These are phyloP conservation scores for Stegostoma tigrinum DNA, from an alignment of 2,113 vertebrate species.

Conservation along the genomic window DNA sequence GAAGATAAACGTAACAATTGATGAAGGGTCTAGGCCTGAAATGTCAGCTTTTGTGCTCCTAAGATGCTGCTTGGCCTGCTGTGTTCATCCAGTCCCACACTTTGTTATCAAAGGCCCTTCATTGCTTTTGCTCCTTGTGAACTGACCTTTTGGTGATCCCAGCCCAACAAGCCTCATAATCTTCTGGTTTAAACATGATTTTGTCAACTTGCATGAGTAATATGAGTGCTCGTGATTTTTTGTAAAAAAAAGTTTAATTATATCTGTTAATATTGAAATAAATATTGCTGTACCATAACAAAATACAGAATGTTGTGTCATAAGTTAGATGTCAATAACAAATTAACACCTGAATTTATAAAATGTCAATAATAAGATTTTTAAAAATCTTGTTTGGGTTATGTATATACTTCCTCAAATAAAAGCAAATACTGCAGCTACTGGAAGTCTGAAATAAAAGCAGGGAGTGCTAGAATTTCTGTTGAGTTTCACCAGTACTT, in stretches of 20 bases:
- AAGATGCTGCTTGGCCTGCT: no score
- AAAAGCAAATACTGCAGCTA: no score
- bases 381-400: no score
- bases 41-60: no score
- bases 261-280: background rate
- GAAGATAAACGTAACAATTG: slow-evolving; percentile 42
- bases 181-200: background rate
- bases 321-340: background rate
- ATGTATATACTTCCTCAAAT: no score
- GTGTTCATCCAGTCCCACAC: no score
- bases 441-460: no score
- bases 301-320: background rate
- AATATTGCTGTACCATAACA: background rate
- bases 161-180: slow-evolving; percentile 38
- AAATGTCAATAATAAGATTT: background rate
- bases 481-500: no score
- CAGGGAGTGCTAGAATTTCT: no score
- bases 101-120: background rate
- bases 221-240: background rate
- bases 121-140: slow-evolving; percentile 47
- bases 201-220: background rate
- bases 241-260: background rate
- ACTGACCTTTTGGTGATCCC: slow-evolving; percentile 46
- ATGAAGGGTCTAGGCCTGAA: no score
- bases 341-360: background rate